phyloP scores from a whole-genome alignment of 2,113 vertebrate species.

The Choloepus hoffmanni region DNA sequence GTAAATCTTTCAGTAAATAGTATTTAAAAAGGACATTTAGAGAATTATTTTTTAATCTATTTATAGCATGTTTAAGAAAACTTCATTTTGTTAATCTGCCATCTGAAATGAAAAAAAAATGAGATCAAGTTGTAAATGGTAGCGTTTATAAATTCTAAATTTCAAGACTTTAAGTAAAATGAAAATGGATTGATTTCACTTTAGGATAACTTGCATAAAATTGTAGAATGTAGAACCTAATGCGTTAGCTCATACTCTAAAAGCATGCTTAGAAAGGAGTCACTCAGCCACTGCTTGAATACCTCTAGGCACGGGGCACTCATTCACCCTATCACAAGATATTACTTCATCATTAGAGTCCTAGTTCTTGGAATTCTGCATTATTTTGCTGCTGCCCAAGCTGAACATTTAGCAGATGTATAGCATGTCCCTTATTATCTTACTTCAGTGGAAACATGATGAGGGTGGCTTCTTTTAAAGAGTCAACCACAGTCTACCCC shows the following conservation, averaged over 20 bases:
- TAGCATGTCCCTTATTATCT: neutral
- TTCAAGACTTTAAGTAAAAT: neutral
- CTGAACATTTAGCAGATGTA: neutral
- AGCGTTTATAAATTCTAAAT: neutral
- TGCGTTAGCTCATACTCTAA: neutral
- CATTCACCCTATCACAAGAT: accelerated
- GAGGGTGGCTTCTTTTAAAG: neutral
- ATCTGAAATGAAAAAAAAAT: neutral
- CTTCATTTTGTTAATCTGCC: neutral
- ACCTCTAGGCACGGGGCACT: neutral
- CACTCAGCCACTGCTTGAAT: neutral
- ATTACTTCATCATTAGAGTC: neutral
- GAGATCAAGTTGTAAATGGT: neutral
- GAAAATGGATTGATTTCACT: neutral
- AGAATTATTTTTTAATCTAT: neutral
- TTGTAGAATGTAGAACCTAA: neutral
- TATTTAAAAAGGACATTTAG: neutral
- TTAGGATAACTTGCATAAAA: neutral
- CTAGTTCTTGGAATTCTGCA: neutral
- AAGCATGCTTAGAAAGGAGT: neutral
- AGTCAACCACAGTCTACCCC: neutral
- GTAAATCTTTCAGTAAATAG: slow-evolving; percentile 3
- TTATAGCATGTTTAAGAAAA: neutral
- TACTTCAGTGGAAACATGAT: neutral
- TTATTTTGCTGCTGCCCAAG: neutral